Base-by-base conservation (phyloP, 1,140 invertebrate species). In the Heliconius himera region DNA sequence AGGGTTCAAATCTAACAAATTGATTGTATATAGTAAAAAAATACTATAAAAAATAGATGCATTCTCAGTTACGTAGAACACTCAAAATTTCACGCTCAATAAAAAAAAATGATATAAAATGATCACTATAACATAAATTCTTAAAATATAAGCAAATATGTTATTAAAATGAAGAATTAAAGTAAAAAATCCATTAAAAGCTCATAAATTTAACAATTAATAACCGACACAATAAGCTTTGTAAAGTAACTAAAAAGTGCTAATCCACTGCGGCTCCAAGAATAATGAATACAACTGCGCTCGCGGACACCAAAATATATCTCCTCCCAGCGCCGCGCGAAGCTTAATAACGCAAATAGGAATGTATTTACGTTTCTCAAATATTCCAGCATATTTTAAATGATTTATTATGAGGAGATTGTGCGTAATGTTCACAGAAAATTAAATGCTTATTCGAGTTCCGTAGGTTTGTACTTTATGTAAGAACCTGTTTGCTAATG, bases 271-370 rank as follows among this genome's bases (percentile, higher is more conserved):
- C 82, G 76, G 70, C 81, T 79, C 72, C 76, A 87, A 83, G 79
- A 86, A 82, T 85, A 85, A 88, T 85, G 81, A 86, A 86, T 41
- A 76, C 81, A 85, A 60, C 74, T 60, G 83, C 77, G 78, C 82
- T 73, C 77, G 84, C 83, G 88, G 84, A 85, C 83, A 87, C 81
- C 77, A 71, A 86, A 86, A 88, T 88, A 89, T 85, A 88, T 89
- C 86, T 84, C 22, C 56, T 73, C 81, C 78, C 79, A 73, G 84
- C 85, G 85, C 83, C 36, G 56, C 56, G 74, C 38, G 83, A 87
- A 87, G 87, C 87, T 87, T 87, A 89, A 88, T 89, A 88, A 88
- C 87, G 84, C 85, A 89, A 88, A 88, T 87, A 89, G 82, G 83
- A 85, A 87, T 85, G 83, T 77, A 82, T 83, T 85, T 85, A 84